Evolutionary conservation across 2,888 invertebrate genomes (phyloP).

Genomic region (Pyrocoelia pectoralis): DNA sequence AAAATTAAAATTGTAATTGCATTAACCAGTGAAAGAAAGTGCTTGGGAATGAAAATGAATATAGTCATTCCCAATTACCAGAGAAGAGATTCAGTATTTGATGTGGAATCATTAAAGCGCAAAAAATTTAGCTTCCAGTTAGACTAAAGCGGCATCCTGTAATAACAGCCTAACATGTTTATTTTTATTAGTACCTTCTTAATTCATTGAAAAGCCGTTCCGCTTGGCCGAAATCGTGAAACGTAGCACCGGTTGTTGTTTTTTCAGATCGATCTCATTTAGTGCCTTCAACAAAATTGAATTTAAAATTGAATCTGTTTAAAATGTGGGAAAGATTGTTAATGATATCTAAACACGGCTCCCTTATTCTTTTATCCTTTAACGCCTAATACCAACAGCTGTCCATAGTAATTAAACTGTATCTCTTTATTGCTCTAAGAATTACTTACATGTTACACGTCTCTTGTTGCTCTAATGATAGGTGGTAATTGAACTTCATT

Average conservation of each 20-base stretch:
- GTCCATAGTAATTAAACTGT: conserved; percentile 15
- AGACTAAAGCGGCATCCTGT: conserved; percentile 23
- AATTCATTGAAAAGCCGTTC: conserved; percentile 28
- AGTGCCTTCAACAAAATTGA: conserved; percentile 39
- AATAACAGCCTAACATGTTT: conserved; percentile 28
- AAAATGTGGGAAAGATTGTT: conserved; percentile 38
- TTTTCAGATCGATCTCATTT: conserved; percentile 40
- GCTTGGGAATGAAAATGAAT: too few species aligned
- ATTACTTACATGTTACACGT: not conserved
- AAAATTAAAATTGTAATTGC: too few species aligned
- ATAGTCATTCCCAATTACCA: too few species aligned
- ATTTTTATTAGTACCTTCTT: conserved; percentile 19
- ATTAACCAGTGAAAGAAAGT: too few species aligned
- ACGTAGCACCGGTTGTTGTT: conserved; percentile 38
- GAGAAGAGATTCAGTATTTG: not conserved
- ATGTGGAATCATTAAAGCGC: conserved; percentile 7
- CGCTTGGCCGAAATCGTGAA: conserved; percentile 36
- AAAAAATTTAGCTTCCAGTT: conserved; percentile 8
- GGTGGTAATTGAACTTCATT: conserved; percentile 37
- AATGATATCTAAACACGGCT: conserved; percentile 41
- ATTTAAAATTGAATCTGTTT: conserved; percentile 42
- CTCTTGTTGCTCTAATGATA: conserved; percentile 33
- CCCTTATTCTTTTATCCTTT: conserved; percentile 14
- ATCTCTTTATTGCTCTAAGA: not conserved
- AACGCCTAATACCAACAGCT: conserved; percentile 21